Percentiles rank a stretch among this genome's conserved stretches.
These are phyloP conservation scores for Paracyclopina nana DNA, from an alignment of 1,140 invertebrate genomes.

Conservation along the genomic window DNA sequence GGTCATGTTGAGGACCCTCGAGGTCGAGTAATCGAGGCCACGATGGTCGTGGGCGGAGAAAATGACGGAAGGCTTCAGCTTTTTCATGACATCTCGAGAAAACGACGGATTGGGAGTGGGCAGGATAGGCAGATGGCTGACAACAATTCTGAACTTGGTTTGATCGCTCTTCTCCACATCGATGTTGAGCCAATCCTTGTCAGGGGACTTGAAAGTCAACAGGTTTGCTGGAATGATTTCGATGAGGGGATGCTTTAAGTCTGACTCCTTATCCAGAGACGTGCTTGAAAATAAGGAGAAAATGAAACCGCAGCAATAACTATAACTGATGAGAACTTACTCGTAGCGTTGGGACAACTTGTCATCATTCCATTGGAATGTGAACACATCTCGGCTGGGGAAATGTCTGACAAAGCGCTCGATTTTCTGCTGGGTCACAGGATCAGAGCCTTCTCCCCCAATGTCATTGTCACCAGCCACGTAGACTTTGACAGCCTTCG, in stretches of 20 bases:
- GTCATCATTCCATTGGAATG: too few relatives aligned
- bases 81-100: not conserved
- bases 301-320: too few relatives aligned
- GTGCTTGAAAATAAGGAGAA: too few relatives aligned
- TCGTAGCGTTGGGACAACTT: too few relatives aligned
- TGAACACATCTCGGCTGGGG: slow-evolving; percentile 36
- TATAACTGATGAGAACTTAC: too few relatives aligned
- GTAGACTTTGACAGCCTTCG: slow-evolving; percentile 39
- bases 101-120: not conserved
- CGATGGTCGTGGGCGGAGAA: slow-evolving; percentile 10
- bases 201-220: too few relatives aligned
- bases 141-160: not conserved
- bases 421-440: slow-evolving; percentile 45
- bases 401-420: slow-evolving; percentile 55
- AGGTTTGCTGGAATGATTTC: too few relatives aligned
- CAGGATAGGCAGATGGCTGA: not conserved
- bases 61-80: slow-evolving; percentile 19
- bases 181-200: too few relatives aligned
- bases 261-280: too few relatives aligned
- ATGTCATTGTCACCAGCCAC: slow-evolving; percentile 88
- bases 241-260: too few relatives aligned
- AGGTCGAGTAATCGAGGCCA: not conserved
- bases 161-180: too few relatives aligned
- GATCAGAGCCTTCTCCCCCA: slow-evolving; percentile 59
- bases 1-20: too few relatives aligned